These are phyloP conservation scores for Apolygus lucorum DNA, from an alignment of 1,140 invertebrate species.

Conservation along the genomic window DNA sequence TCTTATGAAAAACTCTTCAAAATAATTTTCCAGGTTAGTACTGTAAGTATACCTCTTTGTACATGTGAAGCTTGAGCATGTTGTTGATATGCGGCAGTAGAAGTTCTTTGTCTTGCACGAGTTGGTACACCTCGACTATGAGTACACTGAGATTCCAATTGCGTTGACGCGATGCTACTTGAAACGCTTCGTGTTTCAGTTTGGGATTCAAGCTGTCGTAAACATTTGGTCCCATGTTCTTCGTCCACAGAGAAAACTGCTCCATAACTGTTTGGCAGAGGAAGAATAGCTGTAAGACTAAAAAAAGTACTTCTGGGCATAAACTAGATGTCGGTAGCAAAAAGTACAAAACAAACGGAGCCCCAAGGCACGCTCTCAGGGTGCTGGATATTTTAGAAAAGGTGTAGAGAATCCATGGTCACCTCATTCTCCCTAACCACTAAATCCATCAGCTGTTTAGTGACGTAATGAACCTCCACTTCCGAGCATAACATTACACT, in stretches of 20 bases:
- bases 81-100: constrained; percentile 46
- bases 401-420: too few species aligned
- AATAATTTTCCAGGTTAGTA: too few species aligned
- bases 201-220: constrained; percentile 42
- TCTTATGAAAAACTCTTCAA: too few species aligned
- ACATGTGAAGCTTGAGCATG: constrained; percentile 46
- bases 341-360: too few species aligned
- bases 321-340: too few species aligned
- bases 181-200: constrained; percentile 51
- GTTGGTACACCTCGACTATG: constrained; percentile 49
- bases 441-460: too few species aligned
- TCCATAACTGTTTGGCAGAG: constrained; percentile 53
- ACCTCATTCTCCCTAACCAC: too few species aligned
- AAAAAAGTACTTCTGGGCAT: background rate
- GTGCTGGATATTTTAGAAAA: too few species aligned
- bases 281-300: too few species aligned
- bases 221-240: constrained; percentile 36
- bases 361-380: too few species aligned
- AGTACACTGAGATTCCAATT: constrained; percentile 45
- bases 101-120: constrained; percentile 43
- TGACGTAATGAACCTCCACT: too few species aligned
- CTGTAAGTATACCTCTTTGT: constrained; percentile 45
- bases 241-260: constrained; percentile 46
- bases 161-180: constrained; percentile 47
- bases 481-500: too few species aligned